A percentile compares a stretch with the other conserved stretches of the same genome.
phyloP scores from a whole-genome alignment of 2,888 invertebrate genomes.

The Atherix ibis region DNA sequence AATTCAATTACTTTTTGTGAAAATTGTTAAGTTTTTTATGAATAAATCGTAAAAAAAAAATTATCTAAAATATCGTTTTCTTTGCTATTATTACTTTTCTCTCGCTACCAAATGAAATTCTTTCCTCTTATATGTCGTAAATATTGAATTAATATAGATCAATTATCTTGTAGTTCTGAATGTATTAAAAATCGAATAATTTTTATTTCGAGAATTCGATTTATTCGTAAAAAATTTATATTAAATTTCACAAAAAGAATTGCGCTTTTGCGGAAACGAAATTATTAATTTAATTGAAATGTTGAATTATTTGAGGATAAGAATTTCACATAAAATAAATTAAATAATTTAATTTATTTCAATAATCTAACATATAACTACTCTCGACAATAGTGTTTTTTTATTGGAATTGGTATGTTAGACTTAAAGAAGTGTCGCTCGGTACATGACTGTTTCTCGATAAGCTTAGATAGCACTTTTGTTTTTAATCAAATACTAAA shows the following conservation, averaged over 20 bases:
- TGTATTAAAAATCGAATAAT: background rate
- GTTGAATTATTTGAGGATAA: conserved; percentile 7
- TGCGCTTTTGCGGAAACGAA: no score
- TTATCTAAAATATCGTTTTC: background rate
- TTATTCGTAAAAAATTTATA: conserved; percentile 9
- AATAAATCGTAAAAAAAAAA: conserved; percentile 8
- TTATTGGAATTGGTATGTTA: no score
- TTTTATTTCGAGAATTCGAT: conserved; percentile 9
- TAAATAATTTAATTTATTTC: conserved; percentile 2
- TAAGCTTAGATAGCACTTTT: no score
- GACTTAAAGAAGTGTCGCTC: no score
- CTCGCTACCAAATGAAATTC: background rate
- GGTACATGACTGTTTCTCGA: no score
- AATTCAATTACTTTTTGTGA: conserved; percentile 2
- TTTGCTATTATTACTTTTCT: conserved; percentile 3
- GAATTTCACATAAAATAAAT: no score
- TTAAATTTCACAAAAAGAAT: conserved; percentile 3
- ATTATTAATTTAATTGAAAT: no score
- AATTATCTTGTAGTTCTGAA: background rate
- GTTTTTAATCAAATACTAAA: no score
- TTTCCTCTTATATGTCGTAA: background rate
- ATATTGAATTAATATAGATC: no score
- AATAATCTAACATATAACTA: conserved; percentile 1
- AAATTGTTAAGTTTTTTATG: conserved; percentile 6
- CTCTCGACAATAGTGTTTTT: background rate